Evolutionary conservation across 2,797 vertebrate genomes (phyloP), one percentile per base, ranked within the genome.

Genomic region (Mus caroli): DNA sequence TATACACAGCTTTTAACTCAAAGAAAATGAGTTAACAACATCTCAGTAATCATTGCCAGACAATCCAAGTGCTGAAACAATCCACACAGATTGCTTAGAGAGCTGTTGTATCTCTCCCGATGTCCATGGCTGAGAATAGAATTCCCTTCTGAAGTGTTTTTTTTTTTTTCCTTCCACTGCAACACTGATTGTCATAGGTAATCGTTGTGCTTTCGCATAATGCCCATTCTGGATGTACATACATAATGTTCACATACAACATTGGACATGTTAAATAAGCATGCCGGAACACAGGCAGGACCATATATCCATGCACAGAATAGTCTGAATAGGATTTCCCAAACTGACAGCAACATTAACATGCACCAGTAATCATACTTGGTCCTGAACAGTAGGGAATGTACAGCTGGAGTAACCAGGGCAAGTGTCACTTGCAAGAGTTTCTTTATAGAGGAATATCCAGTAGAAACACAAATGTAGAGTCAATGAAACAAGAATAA

Each of bases 121-220:
- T 50, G 40, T 79, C 83, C 80, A 91, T 88, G 46, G 84, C 4
- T 95, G 83, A 75, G 95, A 96, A 79, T 62, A 86, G 3, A 4
- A 69, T 95, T 97, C n/a, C 50, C 86, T 84, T 93, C 92, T 88
- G 78, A 50, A 89, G 93, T 20, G 14, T 20, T 56, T 56, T 19
- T 54, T 20, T 22, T 8, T 71, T 90, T 95, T 98, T 20, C 95
- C 84, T 97, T 91, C 97, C 95, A 93, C 94, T 97, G 92, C 92
- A 98, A 98, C 94, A 98, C 97, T 98, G 99, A 99, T 99, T 99
- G 99, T 99, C 99, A 0, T 96, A 97, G 96, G 98, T 95, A 97
- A 97, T 98, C 97, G 98, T 99, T 99, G 99, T 99, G 99, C 99
- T 99, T 99, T 98, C 98, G 97, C 98, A 98, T 98, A 98, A 98